Conservation (phyloP, 2,113 vertebrate genomes). For the Sigmodon hispidus region DNA sequence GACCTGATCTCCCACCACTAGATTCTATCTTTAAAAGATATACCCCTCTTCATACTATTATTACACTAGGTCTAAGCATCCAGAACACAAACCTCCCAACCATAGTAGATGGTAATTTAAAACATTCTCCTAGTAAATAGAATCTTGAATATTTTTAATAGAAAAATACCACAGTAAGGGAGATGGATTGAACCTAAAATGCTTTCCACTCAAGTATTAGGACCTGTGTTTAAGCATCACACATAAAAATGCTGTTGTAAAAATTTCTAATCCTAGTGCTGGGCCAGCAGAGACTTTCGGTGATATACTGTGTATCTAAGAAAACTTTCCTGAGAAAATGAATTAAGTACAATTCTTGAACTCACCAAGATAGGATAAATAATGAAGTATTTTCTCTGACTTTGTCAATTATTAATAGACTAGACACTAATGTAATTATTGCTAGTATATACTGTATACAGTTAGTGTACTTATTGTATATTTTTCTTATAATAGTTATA, state of each 20-base stretch:
- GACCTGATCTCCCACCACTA: neutral
- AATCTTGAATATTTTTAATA: slow-evolving; percentile 59
- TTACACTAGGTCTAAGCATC: neutral
- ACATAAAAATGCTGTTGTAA: neutral
- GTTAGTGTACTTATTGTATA: no score
- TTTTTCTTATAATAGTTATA: no score
- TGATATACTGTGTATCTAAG: no score
- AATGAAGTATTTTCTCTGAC: no score
- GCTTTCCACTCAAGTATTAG: neutral
- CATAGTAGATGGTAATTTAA: neutral
- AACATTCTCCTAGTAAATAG: neutral
- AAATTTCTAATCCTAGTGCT: neutral
- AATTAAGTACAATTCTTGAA: no score
- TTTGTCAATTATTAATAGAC: no score
- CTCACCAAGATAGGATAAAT: no score
- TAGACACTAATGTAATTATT: no score
- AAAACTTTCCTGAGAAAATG: no score
- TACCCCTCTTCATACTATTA: neutral
- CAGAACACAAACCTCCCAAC: neutral
- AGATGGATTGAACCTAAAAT: neutral
- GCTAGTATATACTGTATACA: no score
- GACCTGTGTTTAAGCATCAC: neutral
- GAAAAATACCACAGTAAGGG: slow-evolving; percentile 13
- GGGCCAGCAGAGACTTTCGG: no score
- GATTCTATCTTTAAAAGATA: neutral